Percentiles rank a stretch among this genome's conserved stretches.
phyloP scores from a whole-genome alignment of 2,113 vertebrate genomes.

The Salminus brasiliensis region DNA sequence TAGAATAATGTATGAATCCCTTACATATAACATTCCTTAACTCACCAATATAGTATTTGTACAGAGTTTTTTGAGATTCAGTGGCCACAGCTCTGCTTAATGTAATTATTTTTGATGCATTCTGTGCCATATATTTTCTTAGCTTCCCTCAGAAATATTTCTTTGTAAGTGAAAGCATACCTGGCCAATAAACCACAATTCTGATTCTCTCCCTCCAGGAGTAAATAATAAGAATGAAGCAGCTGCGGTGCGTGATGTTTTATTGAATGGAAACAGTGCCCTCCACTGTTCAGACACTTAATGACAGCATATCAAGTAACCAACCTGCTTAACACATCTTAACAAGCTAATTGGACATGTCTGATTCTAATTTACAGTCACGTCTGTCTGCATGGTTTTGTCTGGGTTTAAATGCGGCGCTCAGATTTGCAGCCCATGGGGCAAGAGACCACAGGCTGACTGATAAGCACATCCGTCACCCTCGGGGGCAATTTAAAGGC shows the following conservation, averaged over 20 bases:
- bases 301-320: not conserved
- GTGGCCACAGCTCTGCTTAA: too few relatives aligned
- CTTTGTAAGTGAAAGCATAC: too few relatives aligned
- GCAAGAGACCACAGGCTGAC: not conserved
- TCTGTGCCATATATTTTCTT: too few relatives aligned
- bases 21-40: too few relatives aligned
- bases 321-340: not conserved
- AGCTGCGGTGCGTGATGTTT: not conserved
- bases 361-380: conserved; percentile 29
- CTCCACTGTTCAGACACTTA: conserved; percentile 13
- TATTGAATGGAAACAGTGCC: conserved; percentile 33
- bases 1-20: too few relatives aligned
- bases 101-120: too few relatives aligned
- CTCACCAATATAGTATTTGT: too few relatives aligned
- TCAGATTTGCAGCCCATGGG: not conserved
- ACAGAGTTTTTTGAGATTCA: too few relatives aligned
- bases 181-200: not conserved
- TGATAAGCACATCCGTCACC: not conserved
- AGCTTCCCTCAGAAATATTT: too few relatives aligned
- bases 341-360: conserved; percentile 1
- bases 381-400: conserved; percentile 19
- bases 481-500: not conserved
- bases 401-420: conserved; percentile 31
- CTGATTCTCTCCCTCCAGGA: not conserved
- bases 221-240: not conserved